phyloP scores from a whole-genome alignment of 2,888 invertebrate genomes.

The Koerneria pararmatus region DNA sequence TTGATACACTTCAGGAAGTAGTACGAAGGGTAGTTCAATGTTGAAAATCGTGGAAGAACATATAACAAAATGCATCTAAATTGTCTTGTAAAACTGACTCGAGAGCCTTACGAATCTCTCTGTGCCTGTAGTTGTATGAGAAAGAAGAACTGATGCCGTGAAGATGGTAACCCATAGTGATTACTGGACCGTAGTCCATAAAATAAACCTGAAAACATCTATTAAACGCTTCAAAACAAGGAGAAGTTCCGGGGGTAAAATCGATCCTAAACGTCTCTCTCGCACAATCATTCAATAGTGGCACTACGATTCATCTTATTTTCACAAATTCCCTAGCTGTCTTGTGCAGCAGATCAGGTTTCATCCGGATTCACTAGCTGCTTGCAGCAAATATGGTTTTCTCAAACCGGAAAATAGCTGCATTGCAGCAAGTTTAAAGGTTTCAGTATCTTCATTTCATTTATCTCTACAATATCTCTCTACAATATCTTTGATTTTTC shows the following conservation, averaged over 20 bases:
- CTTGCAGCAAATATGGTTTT: no score
- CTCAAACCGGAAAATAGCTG: no score
- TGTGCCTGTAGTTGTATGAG: conserved; percentile 40
- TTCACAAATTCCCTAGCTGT: neutral
- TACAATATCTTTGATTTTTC: no score
- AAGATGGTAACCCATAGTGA: conserved; percentile 42
- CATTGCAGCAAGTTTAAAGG: no score
- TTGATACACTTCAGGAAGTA: no score
- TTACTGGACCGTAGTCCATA: conserved; percentile 41
- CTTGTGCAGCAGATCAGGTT: neutral
- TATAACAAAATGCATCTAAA: no score
- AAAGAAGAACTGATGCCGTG: conserved; percentile 38
- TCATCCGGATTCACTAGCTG: neutral
- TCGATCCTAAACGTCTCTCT: no score
- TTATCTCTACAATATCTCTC: no score
- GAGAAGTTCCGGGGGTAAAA: neutral
- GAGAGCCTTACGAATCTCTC: conserved; percentile 34
- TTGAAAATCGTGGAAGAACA: no score
- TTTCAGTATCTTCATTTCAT: no score
- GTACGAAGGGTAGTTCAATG: no score
- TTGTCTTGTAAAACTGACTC: no score
- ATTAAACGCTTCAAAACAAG: neutral
- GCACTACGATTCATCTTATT: neutral
- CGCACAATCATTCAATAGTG: neutral
- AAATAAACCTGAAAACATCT: conserved; percentile 30